Conservation (phyloP, 2,888 invertebrate species). For the Xestia sexstrigata region DNA sequence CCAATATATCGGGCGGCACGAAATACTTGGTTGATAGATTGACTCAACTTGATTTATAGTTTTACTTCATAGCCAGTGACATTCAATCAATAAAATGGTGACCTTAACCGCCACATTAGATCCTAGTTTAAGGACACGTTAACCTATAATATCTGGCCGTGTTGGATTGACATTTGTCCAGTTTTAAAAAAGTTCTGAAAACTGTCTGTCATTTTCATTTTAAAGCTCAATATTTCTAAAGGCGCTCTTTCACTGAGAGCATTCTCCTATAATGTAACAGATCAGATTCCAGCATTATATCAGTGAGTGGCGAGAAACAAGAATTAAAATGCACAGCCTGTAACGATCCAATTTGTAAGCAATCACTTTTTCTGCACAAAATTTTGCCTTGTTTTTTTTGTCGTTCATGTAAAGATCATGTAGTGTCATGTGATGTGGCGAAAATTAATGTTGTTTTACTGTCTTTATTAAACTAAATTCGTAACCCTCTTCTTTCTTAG, state of each 20-base stretch:
- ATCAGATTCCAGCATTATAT: background rate
- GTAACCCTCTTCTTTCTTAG: background rate
- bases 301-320: background rate
- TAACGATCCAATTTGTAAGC: background rate
- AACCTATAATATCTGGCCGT: background rate
- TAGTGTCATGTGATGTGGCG: background rate
- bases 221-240: background rate
- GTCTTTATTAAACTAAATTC: background rate
- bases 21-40: constrained; percentile 55
- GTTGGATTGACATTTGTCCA: background rate
- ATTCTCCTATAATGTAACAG: background rate
- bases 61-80: constrained; percentile 46
- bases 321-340: background rate
- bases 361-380: background rate
- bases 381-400: background rate
- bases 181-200: background rate
- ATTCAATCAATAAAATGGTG: constrained; percentile 43
- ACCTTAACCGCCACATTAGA: constrained; percentile 13
- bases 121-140: constrained; percentile 19
- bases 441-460: background rate
- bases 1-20: constrained; percentile 33
- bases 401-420: background rate
- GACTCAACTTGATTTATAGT: constrained; percentile 59
- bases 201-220: background rate
- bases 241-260: background rate